Evolutionary conservation across 2,888 invertebrate genomes (phyloP).

Genomic region (Podotricha telesiphe): DNA sequence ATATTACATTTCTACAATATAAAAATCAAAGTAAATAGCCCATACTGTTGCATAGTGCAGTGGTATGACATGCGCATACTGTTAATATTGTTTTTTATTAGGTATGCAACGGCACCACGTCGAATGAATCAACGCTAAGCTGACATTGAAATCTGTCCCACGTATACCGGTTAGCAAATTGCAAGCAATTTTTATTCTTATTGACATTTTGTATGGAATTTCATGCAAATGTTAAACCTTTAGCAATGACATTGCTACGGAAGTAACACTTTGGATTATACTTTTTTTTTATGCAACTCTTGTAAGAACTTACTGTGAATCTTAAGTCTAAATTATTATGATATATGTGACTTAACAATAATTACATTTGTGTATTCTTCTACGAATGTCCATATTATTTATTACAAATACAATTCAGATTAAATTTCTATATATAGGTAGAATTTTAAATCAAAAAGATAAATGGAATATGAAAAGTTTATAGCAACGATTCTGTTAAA

Average conservation of each 20-base stretch:
- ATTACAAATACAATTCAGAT: too few relatives aligned
- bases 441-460: too few relatives aligned
- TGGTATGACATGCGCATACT: conserved; percentile 16
- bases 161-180: conserved; percentile 34
- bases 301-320: not conserved
- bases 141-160: conserved; percentile 33
- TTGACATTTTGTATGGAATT: conserved; percentile 2
- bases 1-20: too few relatives aligned
- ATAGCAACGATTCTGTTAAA: too few relatives aligned
- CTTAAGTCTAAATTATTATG: not conserved
- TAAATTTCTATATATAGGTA: too few relatives aligned
- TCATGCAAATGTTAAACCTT: not conserved
- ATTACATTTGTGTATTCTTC: too few relatives aligned
- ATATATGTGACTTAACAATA: not conserved
- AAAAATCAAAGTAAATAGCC: not conserved
- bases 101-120: conserved; percentile 36
- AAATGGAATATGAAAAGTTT: too few relatives aligned
- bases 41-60: conserved; percentile 12
- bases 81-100: conserved; percentile 39
- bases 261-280: conserved; percentile 2
- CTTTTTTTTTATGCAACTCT: not conserved
- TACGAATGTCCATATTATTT: too few relatives aligned
- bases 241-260: not conserved
- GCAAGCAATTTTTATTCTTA: conserved; percentile 25
- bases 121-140: conserved; percentile 32